A percentile compares a stretch with the other conserved stretches of the same genome.
Evolutionary conservation across 2,113 vertebrate species (phyloP).

Genomic region (Pangasianodon gigas): DNA sequence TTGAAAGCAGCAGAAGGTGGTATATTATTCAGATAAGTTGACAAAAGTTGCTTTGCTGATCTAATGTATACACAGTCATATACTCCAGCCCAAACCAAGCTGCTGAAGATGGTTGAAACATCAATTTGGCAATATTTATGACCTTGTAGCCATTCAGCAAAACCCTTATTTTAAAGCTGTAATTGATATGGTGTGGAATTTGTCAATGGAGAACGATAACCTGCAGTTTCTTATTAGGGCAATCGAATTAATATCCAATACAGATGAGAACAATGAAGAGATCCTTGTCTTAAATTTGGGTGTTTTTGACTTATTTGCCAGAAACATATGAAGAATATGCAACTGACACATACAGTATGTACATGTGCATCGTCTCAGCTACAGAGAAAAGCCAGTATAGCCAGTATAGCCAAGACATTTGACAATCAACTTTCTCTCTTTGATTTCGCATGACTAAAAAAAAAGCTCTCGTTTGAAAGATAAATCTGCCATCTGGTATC

Average conservation of each 20-base stretch:
- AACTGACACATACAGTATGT: not conserved
- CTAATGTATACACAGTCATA: not conserved
- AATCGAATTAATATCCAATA: not conserved
- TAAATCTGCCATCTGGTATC: not conserved
- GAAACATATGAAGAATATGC: not conserved
- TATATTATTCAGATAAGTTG: not conserved
- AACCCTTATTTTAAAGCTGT: not conserved
- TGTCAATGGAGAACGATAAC: not conserved
- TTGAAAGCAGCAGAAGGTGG: not conserved
- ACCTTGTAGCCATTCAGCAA: not conserved
- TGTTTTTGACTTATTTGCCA: not conserved
- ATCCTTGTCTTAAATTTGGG: not conserved
- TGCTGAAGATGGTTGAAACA: not conserved
- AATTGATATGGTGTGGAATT: not conserved
- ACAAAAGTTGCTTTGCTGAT: not conserved
- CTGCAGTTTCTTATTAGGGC: not conserved
- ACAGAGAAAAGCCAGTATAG: not conserved
- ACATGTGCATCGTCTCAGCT: not conserved
- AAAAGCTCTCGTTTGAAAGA: not conserved
- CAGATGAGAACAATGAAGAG: not conserved
- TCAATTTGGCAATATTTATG: not conserved
- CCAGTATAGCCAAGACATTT: not conserved
- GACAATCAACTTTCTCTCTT: not conserved
- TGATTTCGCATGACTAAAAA: not conserved
- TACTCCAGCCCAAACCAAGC: not conserved